Conservation (phyloP, 2,888 invertebrate species). For the Athripsodes cinereus region DNA sequence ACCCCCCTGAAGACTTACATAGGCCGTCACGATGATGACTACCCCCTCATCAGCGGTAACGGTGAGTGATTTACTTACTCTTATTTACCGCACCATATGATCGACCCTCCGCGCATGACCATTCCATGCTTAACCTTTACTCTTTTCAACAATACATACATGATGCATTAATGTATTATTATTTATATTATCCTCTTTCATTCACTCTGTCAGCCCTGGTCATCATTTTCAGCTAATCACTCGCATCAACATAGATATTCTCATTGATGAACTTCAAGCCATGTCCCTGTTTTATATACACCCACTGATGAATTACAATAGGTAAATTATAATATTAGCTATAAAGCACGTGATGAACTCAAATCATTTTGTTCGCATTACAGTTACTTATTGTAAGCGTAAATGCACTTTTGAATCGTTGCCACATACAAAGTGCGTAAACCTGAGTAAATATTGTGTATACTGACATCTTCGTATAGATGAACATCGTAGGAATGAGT, state of each 20-base stretch:
- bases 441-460: slow-evolving; percentile 1
- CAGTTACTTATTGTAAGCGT: background rate
- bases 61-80: slow-evolving; percentile 43
- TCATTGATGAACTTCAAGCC: too few relatives aligned
- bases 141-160: too few relatives aligned
- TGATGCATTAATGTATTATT: background rate
- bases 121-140: slow-evolving; percentile 12
- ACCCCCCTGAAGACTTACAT: slow-evolving; percentile 82
- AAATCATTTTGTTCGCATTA: background rate
- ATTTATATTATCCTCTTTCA: background rate
- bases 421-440: slow-evolving; percentile 8
- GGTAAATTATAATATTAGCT: background rate
- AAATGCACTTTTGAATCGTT: slow-evolving; percentile 10
- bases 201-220: background rate
- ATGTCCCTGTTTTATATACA: background rate
- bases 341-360: background rate
- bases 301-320: background rate
- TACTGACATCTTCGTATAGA: background rate
- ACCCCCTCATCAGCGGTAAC: slow-evolving; percentile 72
- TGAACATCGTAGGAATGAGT: background rate
- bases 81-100: slow-evolving; percentile 22
- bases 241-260: too few relatives aligned
- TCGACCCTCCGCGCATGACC: slow-evolving; percentile 12
- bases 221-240: background rate
- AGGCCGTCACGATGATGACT: slow-evolving; percentile 76